Base-by-base conservation (phyloP, 2,888 invertebrate genomes). In the Drosophila phalerata region DNA sequence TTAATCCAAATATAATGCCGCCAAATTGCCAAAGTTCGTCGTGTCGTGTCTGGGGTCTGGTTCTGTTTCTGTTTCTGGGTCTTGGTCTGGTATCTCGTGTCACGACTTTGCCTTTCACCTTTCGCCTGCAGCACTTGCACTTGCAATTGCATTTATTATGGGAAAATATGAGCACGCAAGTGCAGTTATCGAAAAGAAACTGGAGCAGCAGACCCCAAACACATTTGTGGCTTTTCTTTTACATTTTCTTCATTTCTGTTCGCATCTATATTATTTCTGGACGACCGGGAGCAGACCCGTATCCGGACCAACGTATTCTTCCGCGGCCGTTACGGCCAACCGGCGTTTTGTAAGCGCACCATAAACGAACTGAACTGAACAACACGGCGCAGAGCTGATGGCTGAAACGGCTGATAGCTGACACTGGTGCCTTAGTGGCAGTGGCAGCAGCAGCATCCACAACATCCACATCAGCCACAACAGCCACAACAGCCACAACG, bases 311-410 rank as follows among this genome's bases (percentile, higher is more conserved):
- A 71, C 77, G 78, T 64, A 77, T 49, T 58, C 56, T 43, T 77
- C 64, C 79, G 79, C 73, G 69, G 79, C 81, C 81, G 57, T 77
- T 58, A 77, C 62, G 73, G 81, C 79, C 69, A 84, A 81, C 85
- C 85, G 85, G 85, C 85, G 87, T 88, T 85, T 85, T 90, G 87
- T 88, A 85, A 79, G 82, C 87, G 84, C 84, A 69, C 81, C 70
- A 69, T 74, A 66, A 77, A 68, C 86, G 70, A 88, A 90, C 90
- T 90, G 86, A 89, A 60, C 51, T 51, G 30, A 67, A 22, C 22
- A 22, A 22, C 22, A 22, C 22, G 22, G 4, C 22, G 22, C 4
- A 3, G 22, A 22, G 22, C 22, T 22, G 22, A 22, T 22, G 22
- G 22, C 22, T 22, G 3, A 22, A 22, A 22, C 22, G 22, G 22